These are phyloP conservation scores for Mus spretus DNA, from an alignment of 2,797 vertebrate genomes.

Conservation along the genomic window DNA sequence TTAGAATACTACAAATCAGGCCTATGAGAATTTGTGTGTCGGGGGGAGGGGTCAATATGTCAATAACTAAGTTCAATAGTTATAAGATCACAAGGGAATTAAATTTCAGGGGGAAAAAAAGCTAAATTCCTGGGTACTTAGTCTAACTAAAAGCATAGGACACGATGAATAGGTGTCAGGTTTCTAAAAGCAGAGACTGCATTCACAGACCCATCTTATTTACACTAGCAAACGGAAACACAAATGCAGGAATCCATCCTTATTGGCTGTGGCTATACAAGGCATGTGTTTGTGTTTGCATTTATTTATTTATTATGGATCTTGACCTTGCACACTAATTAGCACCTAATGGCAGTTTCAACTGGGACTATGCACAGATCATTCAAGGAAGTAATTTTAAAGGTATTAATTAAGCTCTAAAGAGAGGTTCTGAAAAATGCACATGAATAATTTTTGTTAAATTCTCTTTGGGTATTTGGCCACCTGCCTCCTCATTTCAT, in stretches of 20 bases:
- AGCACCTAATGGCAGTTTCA: slow-evolving; percentile 81
- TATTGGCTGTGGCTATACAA: not conserved
- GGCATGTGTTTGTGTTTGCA: slow-evolving; percentile 62
- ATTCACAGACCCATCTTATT: not conserved
- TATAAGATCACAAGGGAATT: not conserved
- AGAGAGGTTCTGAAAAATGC: slow-evolving; percentile 85
- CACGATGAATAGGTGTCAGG: not conserved
- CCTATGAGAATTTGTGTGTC: rapidly evolving
- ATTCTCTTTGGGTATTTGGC: slow-evolving; percentile 85
- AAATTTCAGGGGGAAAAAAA: not conserved
- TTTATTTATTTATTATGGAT: slow-evolving; percentile 75
- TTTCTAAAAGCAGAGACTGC: not conserved
- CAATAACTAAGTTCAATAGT: not conserved
- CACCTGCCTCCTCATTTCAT: slow-evolving; percentile 87
- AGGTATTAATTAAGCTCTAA: slow-evolving; percentile 86
- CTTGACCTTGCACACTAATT: slow-evolving; percentile 86
- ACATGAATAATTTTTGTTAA: slow-evolving; percentile 77
- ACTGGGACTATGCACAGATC: slow-evolving; percentile 69
- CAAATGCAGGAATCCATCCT: not conserved
- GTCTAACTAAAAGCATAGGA: not conserved
- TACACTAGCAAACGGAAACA: not conserved
- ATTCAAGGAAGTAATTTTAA: slow-evolving; percentile 85
- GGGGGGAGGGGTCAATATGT: not conserved
- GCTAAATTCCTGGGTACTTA: not conserved
- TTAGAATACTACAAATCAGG: not conserved